Conservation (phyloP, 2,113 vertebrate genomes). For the Pseudonaja textilis region DNA sequence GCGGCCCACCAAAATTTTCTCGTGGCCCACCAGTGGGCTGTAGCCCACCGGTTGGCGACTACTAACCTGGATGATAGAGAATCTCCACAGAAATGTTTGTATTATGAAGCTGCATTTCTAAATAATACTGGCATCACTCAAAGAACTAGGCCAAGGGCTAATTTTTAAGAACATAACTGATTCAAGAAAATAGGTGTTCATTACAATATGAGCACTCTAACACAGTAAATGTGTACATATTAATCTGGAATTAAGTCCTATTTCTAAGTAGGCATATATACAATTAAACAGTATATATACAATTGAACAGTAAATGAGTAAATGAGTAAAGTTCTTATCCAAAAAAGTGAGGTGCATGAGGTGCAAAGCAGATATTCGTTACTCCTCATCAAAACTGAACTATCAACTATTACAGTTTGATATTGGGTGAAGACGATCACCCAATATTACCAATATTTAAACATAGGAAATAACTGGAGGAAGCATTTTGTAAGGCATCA, state of each 20-base stretch:
- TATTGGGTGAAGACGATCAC: neutral
- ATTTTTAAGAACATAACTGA: neutral
- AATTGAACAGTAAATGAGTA: neutral
- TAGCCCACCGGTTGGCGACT: too few relatives aligned
- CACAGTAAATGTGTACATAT: neutral
- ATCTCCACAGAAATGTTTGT: too few relatives aligned
- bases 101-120: neutral
- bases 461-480: neutral
- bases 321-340: neutral
- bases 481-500: accelerated
- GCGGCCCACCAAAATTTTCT: too few relatives aligned
- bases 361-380: neutral
- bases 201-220: neutral
- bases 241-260: neutral
- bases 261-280: neutral
- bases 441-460: neutral
- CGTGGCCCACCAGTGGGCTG: too few relatives aligned
- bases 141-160: neutral
- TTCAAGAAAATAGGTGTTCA: neutral
- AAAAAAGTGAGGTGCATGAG: neutral
- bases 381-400: neutral
- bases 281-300: neutral
- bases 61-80: too few relatives aligned
- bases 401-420: neutral
- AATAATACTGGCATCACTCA: neutral